phyloP scores from a whole-genome alignment of 2,113 vertebrate genomes.

The Oreochromis tanganicae region DNA sequence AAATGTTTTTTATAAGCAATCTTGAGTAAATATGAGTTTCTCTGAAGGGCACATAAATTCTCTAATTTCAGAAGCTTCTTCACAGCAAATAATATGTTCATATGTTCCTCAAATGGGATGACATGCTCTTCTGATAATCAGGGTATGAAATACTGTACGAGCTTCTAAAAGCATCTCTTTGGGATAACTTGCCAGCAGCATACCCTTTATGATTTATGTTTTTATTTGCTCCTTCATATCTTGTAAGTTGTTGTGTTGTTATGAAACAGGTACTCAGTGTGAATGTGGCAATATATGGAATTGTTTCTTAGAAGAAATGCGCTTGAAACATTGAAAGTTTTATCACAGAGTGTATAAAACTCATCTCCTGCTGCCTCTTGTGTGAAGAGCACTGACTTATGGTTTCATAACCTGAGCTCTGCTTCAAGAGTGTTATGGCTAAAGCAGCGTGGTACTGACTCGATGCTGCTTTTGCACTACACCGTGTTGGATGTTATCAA shows the following conservation, averaged over 20 bases:
- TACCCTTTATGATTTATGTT: background rate
- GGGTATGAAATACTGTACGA: background rate
- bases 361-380: background rate
- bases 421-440: background rate
- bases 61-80: background rate
- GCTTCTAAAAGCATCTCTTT: background rate
- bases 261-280: background rate
- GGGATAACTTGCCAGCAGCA: background rate
- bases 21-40: background rate
- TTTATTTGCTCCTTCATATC: background rate
- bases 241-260: background rate
- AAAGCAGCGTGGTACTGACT: background rate
- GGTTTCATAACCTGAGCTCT: background rate
- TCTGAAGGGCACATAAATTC: background rate
- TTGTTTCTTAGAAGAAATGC: background rate
- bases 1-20: background rate
- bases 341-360: background rate
- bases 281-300: background rate
- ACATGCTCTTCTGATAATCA: background rate
- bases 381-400: constrained; percentile 1
- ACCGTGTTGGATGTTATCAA: background rate
- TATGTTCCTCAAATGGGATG: background rate
- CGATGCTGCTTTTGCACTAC: background rate
- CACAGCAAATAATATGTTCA: background rate
- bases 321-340: background rate